Conservation (phyloP, 2,888 invertebrate species). For the Melipona beecheii region DNA sequence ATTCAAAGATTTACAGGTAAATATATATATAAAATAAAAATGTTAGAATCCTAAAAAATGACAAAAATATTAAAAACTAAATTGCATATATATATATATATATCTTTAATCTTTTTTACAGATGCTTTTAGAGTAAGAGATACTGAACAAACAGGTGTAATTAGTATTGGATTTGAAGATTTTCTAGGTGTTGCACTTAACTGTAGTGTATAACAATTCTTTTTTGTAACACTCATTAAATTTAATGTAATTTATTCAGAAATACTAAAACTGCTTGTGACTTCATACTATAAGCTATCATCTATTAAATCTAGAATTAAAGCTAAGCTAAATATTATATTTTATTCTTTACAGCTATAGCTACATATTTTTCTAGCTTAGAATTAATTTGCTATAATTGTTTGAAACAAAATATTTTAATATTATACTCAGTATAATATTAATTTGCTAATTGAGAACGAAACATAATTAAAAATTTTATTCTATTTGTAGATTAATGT, state of each 20-base stretch:
- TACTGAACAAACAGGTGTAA: constrained; percentile 91
- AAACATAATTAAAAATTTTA: neutral
- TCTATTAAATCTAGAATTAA: neutral
- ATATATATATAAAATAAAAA: constrained; percentile 27
- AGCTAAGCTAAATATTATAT: neutral
- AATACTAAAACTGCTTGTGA: neutral
- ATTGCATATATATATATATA: constrained; percentile 2
- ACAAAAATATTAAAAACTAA: constrained; percentile 12
- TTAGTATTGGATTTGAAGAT: constrained; percentile 95
- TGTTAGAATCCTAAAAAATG: constrained; percentile 7
- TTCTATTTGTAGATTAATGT: neutral
- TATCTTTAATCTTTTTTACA: constrained; percentile 75
- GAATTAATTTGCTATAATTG: neutral
- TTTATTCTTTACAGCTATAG: neutral
- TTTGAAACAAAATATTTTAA: neutral
- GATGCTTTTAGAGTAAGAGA: constrained; percentile 94
- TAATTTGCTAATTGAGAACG: neutral
- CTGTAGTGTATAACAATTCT: constrained; percentile 86
- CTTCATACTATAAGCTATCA: neutral
- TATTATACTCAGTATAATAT: neutral
- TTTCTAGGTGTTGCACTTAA: constrained; percentile 93
- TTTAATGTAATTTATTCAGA: constrained; percentile 7
- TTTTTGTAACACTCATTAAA: constrained; percentile 8
- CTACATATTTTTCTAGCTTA: neutral
- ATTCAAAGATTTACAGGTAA: constrained; percentile 91